These are phyloP conservation scores for Ischnus inquisitorius DNA, from an alignment of 2,888 invertebrate species.

Conservation along the genomic window DNA sequence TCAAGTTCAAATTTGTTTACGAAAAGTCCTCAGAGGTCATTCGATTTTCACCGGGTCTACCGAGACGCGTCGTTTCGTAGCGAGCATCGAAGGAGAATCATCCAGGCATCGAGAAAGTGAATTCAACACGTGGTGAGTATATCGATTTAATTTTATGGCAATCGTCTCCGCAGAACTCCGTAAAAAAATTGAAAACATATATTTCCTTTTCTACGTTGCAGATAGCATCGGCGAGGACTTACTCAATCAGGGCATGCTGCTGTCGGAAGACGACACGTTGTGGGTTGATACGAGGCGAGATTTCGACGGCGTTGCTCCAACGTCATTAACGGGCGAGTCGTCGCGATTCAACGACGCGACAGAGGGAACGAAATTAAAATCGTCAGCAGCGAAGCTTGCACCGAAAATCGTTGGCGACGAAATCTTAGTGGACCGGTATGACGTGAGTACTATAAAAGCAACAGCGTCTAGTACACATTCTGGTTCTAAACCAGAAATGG, in stretches of 20 bases:
- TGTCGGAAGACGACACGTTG: neutral
- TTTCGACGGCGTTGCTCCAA: neutral
- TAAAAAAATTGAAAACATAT: too few species aligned
- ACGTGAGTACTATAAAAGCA: neutral
- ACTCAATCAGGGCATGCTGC: too few species aligned
- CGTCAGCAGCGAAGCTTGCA: too few species aligned
- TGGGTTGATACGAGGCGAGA: too few species aligned
- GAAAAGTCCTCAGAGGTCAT: slow-evolving; percentile 15
- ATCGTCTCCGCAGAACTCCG: too few species aligned
- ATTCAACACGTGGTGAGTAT: neutral
- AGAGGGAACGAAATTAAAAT: too few species aligned
- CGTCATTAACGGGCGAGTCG: too few species aligned
- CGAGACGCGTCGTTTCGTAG: neutral
- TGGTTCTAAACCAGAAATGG: neutral
- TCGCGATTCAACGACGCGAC: too few species aligned
- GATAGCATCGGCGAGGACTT: too few species aligned
- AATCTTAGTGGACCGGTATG: neutral
- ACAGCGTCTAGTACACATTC: neutral
- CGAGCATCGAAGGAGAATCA: neutral
- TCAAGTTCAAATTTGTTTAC: slow-evolving; percentile 48
- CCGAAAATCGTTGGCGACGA: neutral
- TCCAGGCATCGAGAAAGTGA: neutral
- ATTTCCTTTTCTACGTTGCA: too few species aligned
- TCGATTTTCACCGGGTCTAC: neutral
- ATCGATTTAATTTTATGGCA: too few species aligned